Conservation (phyloP, 2,113 vertebrate genomes). For the Phaethornis superciliosus region DNA sequence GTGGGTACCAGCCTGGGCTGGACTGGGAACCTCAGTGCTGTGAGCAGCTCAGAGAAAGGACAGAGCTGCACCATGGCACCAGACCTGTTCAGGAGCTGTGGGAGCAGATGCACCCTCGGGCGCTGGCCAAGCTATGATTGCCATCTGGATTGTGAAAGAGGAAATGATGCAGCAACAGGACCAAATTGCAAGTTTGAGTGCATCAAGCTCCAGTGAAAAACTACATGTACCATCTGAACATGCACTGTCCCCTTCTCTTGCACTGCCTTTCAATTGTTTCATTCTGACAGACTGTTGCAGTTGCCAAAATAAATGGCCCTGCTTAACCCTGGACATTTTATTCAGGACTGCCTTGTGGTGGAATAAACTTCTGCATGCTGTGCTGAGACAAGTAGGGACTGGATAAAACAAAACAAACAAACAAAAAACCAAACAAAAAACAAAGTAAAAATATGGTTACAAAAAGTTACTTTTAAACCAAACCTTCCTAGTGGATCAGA, state of each 20-base stretch:
- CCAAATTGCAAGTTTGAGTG: not conserved
- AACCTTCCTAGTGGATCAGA: not conserved
- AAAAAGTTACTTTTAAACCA: not conserved
- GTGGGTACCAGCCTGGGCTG: not conserved
- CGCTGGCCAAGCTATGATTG: fast-evolving
- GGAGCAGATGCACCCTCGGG: not conserved
- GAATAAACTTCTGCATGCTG: not conserved
- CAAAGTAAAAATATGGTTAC: not conserved
- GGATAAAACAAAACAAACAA: not conserved
- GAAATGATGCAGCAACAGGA: not conserved
- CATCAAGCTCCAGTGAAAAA: not conserved
- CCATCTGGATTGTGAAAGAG: not conserved
- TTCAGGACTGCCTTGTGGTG: not conserved
- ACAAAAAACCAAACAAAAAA: not conserved
- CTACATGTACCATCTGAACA: not conserved
- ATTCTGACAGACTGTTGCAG: not conserved
- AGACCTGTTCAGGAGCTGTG: not conserved
- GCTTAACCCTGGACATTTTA: not conserved
- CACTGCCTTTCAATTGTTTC: not conserved
- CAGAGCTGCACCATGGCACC: not conserved
- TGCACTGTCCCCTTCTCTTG: not conserved
- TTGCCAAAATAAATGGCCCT: not conserved
- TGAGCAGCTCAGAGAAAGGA: not conserved
- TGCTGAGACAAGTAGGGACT: not conserved
- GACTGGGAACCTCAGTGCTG: not conserved